A percentile compares a stretch with the other conserved stretches of the same genome.
Evolutionary conservation across 2,113 vertebrate genomes (phyloP).

Genomic region (Hydropotes inermis): DNA sequence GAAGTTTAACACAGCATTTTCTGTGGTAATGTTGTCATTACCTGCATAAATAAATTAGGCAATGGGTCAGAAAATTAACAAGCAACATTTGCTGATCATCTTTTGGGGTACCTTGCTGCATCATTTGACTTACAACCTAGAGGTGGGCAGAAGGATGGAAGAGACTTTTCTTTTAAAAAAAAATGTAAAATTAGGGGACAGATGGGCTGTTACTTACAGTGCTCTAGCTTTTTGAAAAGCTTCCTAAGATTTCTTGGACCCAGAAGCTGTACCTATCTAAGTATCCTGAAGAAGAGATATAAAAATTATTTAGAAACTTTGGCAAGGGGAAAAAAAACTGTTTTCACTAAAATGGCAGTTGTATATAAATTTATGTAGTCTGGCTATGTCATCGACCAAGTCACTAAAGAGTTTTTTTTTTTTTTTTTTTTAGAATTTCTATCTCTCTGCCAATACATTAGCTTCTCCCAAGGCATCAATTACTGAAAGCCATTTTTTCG

Average conservation of each 20-base stretch:
- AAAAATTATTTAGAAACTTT: conserved; percentile 62
- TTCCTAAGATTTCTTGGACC: conserved; percentile 60
- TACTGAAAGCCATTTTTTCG: conserved; percentile 49
- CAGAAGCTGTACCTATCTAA: conserved; percentile 36
- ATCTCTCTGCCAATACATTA: conserved; percentile 32
- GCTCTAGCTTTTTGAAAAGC: conserved; percentile 46
- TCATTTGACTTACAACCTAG: conserved; percentile 15
- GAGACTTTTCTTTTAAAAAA: conserved; percentile 19
- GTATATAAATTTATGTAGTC: conserved; percentile 51
- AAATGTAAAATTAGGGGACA: conserved; percentile 46
- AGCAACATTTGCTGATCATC: not conserved
- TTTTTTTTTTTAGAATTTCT: conserved; percentile 28
- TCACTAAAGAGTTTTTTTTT: conserved; percentile 6
- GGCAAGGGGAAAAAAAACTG: not conserved
- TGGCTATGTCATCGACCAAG: conserved; percentile 44
- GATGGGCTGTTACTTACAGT: conserved; percentile 47
- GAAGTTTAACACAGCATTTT: not conserved
- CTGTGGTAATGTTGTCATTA: not conserved
- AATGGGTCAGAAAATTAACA: not conserved
- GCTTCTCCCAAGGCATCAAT: conserved; percentile 46
- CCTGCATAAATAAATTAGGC: not conserved
- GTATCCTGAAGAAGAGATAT: conserved; percentile 32
- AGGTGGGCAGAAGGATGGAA: not conserved
- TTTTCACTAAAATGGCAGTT: conserved; percentile 57
- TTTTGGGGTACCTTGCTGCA: not conserved